Conservation (phyloP, 2,888 invertebrate genomes). For the Dolomedes plantarius region DNA sequence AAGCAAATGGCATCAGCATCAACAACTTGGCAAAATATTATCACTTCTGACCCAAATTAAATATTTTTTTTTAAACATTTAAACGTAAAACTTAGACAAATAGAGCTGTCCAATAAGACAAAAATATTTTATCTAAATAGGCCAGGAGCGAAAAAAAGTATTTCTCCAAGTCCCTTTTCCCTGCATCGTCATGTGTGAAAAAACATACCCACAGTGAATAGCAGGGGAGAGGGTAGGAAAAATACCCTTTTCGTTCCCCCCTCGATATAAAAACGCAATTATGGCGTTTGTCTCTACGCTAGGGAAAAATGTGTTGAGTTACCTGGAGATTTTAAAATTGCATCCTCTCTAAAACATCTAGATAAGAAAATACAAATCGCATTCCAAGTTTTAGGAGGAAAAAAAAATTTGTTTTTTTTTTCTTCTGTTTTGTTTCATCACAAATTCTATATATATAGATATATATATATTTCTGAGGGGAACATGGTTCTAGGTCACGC, state of each 20-base stretch:
- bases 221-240: not conserved
- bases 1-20: too few relatives aligned
- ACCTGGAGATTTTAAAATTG: constrained; percentile 35
- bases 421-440: not conserved
- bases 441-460: constrained; percentile 9
- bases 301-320: constrained; percentile 50
- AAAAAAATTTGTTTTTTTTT: too few relatives aligned
- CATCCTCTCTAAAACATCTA: constrained; percentile 9
- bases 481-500: constrained; percentile 53
- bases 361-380: constrained; percentile 11
- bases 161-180: too few relatives aligned
- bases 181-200: too few relatives aligned
- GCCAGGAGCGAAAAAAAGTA: too few relatives aligned
- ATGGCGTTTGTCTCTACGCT: constrained; percentile 6
- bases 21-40: too few relatives aligned
- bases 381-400: not conserved
- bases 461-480: not conserved
- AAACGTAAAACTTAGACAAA: too few relatives aligned
- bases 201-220: too few relatives aligned
- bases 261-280: not conserved
- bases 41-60: too few relatives aligned
- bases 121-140: too few relatives aligned
- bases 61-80: too few relatives aligned
- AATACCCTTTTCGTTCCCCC: not conserved
- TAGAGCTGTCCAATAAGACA: too few relatives aligned